These are phyloP conservation scores for Hypolimnas misippus DNA, from an alignment of 2,888 invertebrate genomes.

Conservation along the genomic window DNA sequence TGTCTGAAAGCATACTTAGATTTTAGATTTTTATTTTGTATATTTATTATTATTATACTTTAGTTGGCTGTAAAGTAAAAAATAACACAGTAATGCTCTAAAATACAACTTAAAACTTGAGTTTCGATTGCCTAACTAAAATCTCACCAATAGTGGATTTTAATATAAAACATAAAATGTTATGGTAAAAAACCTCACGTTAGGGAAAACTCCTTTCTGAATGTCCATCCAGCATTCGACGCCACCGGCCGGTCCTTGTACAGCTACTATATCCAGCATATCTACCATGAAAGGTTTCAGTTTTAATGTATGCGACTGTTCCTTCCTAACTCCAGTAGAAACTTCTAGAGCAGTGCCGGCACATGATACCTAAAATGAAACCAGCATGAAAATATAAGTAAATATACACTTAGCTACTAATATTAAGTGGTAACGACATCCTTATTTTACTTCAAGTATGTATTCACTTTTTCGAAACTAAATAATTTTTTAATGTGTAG, in stretches of 20 bases:
- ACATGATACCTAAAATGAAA: conserved; percentile 68
- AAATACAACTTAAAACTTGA: too few relatives aligned
- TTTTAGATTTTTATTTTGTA: background rate
- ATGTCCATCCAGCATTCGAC: conserved; percentile 92
- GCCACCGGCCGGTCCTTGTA: conserved; percentile 85
- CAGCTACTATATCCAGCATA: conserved; percentile 87
- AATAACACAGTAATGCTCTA: too few relatives aligned
- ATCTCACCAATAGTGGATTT: too few relatives aligned
- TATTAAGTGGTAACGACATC: too few relatives aligned
- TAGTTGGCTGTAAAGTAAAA: too few relatives aligned
- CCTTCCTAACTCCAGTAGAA: conserved; percentile 57
- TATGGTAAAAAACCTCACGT: too few relatives aligned
- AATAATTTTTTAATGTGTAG: too few relatives aligned
- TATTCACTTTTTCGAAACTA: too few relatives aligned
- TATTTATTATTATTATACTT: background rate
- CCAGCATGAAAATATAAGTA: background rate
- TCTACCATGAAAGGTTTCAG: conserved; percentile 88
- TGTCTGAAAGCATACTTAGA: conserved; percentile 64
- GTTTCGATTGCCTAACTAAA: too few relatives aligned
- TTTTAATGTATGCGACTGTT: conserved; percentile 67
- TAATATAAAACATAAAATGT: too few relatives aligned
- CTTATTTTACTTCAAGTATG: too few relatives aligned
- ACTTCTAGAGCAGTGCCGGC: conserved; percentile 69
- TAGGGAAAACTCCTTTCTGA: conserved; percentile 87
- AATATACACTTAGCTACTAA: too few relatives aligned